Conservation (phyloP, 1,140 invertebrate genomes). For the Drosophila nikananu region DNA sequence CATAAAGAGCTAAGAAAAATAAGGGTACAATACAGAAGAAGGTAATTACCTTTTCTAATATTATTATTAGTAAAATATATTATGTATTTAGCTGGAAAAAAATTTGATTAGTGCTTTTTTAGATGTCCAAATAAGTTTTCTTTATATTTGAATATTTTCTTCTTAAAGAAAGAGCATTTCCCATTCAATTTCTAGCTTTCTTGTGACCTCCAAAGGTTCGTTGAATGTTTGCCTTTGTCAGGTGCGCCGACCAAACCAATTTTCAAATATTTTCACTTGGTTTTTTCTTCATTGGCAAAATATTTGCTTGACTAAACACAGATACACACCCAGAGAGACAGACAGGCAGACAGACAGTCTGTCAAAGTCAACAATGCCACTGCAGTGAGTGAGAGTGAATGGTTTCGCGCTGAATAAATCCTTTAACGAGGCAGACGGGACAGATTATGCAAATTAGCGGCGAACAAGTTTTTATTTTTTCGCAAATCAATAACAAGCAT, state of each 20-base stretch:
- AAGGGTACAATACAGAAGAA: no score
- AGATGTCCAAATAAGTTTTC: not conserved
- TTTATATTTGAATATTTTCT: not conserved
- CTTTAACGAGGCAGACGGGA: constrained; percentile 71
- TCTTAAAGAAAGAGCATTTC: constrained; percentile 28
- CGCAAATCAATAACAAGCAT: constrained; percentile 72
- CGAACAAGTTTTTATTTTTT: constrained; percentile 50
- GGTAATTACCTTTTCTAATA: no score
- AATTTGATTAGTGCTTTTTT: not conserved
- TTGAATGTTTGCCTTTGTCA: constrained; percentile 78
- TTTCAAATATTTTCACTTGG: constrained; percentile 85
- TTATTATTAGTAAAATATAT: not conserved
- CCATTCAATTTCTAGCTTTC: constrained; percentile 22
- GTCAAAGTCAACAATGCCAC: constrained; percentile 73
- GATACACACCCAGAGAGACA: constrained; percentile 34
- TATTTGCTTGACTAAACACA: constrained; percentile 76
- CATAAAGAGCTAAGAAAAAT: no score
- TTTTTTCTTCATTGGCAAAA: constrained; percentile 64
- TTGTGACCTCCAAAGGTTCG: constrained; percentile 43
- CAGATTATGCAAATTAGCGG: constrained; percentile 78
- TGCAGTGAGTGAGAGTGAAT: constrained; percentile 50
- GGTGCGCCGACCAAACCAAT: constrained; percentile 82
- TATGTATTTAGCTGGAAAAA: accelerated
- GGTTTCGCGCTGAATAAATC: constrained; percentile 68
- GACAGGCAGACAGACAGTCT: constrained; percentile 17